Conservation (phyloP, 2,888 invertebrate genomes). For the Panzeria rudis region DNA sequence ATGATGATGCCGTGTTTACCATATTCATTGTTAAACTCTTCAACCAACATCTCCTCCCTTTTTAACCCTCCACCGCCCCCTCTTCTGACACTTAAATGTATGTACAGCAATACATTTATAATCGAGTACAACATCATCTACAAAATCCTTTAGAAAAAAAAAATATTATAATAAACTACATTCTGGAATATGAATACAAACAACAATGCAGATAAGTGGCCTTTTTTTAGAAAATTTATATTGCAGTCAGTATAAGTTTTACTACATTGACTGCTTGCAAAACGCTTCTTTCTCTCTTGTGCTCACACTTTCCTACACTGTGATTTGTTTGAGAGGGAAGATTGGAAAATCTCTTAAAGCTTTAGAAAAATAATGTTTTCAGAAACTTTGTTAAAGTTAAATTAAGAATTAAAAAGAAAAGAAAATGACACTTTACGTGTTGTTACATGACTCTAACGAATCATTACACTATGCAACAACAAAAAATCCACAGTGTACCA, state of each 20-base stretch:
- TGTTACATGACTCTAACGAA: too few species aligned
- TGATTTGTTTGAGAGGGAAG: neutral
- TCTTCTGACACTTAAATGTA: neutral
- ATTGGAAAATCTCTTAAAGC: neutral
- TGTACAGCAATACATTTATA: constrained; percentile 36
- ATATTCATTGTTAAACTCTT: constrained; percentile 30
- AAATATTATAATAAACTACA: constrained; percentile 66
- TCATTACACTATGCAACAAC: too few species aligned
- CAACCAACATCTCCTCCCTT: neutral
- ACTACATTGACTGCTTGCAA: constrained; percentile 2
- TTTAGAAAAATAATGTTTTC: neutral
- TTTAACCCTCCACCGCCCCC: neutral
- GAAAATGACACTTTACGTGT: too few species aligned
- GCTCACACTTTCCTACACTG: neutral
- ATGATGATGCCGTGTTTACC: constrained; percentile 23
- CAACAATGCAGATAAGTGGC: constrained; percentile 62
- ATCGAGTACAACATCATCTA: constrained; percentile 12
- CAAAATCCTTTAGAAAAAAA: constrained; percentile 47
- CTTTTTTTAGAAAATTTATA: constrained; percentile 57
- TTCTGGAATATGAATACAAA: constrained; percentile 49
- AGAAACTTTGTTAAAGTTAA: too few species aligned
- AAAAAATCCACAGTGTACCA: too few species aligned
- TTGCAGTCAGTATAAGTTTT: constrained; percentile 16
- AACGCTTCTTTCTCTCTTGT: neutral
- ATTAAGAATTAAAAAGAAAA: too few species aligned